phyloP scores from a whole-genome alignment of 2,888 invertebrate species.

The Agriotes lineatus region DNA sequence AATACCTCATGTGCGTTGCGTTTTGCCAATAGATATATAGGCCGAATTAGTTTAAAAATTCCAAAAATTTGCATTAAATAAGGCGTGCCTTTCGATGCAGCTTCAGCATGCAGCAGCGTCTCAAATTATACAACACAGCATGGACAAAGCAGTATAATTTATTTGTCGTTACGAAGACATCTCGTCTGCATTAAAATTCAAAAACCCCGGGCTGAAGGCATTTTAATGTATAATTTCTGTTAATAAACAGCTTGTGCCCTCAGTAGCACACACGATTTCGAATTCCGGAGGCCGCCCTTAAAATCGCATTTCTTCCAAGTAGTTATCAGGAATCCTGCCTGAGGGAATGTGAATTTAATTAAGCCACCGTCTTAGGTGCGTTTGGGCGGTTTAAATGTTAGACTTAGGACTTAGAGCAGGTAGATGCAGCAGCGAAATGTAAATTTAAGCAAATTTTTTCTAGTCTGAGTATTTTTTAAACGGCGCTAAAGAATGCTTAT shows the following conservation, averaged over 20 bases:
- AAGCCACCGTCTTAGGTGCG: conserved; percentile 13
- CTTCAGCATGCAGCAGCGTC: neutral
- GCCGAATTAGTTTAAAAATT: no score
- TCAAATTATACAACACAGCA: neutral
- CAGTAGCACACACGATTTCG: conserved; percentile 7
- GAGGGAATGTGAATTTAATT: conserved; percentile 13
- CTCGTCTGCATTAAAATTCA: conserved; percentile 3
- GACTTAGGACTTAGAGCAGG: conserved; percentile 2
- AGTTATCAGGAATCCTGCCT: neutral
- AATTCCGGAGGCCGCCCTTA: neutral
- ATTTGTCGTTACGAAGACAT: conserved; percentile 17
- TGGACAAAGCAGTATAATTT: conserved; percentile 8
- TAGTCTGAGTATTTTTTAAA: conserved; percentile 32
- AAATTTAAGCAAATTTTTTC: conserved; percentile 8
- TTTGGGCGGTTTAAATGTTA: conserved; percentile 12
- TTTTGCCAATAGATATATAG: no score
- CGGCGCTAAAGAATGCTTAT: neutral
- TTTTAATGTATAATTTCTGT: conserved; percentile 1
- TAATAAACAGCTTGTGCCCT: conserved; percentile 1
- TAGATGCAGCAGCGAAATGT: conserved; percentile 7
- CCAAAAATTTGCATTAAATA: no score
- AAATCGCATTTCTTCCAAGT: conserved; percentile 15
- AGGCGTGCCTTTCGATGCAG: no score
- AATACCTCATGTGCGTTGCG: no score
- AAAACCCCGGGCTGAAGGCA: neutral